Percentiles rank a stretch among this genome's conserved stretches.
These are phyloP conservation scores for Neomonachus schauinslandi DNA, from an alignment of 2,113 vertebrate species.

Conservation along the genomic window DNA sequence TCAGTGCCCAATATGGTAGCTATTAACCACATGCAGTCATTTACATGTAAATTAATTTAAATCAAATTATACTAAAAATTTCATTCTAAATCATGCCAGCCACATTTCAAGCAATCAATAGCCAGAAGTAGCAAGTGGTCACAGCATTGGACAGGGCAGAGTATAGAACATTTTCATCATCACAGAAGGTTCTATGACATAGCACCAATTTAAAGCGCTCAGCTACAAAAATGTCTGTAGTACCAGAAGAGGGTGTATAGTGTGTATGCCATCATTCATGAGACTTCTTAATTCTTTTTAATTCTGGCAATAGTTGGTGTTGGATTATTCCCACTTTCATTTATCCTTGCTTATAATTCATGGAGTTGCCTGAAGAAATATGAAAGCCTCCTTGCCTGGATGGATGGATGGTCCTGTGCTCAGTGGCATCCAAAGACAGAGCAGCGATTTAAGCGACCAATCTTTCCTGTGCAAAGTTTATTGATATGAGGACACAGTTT, in stretches of 20 bases:
- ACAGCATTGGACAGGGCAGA: not conserved
- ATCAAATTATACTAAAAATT: not conserved
- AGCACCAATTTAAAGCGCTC: not conserved
- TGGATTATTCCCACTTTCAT: not conserved
- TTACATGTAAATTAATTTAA: not conserved
- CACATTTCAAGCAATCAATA: not conserved
- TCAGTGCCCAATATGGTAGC: not conserved
- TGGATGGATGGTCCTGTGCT: not conserved
- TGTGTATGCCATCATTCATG: not conserved
- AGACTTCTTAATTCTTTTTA: constrained; percentile 38
- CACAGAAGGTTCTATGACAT: not conserved
- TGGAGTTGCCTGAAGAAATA: constrained; percentile 45
- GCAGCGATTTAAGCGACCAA: not conserved
- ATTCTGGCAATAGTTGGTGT: constrained; percentile 16
- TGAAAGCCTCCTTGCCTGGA: not conserved
- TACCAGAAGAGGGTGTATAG: not conserved
- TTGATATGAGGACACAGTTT: constrained; percentile 67
- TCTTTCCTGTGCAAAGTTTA: constrained; percentile 68
- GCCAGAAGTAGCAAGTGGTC: not conserved
- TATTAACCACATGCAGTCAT: not conserved
- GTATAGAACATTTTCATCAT: not conserved
- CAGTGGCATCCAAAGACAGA: constrained; percentile 46
- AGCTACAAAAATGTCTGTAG: not conserved
- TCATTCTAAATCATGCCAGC: not conserved
- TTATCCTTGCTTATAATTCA: constrained; percentile 52